These are phyloP conservation scores for Agrochola lota DNA, from an alignment of 2,888 invertebrate species.

Conservation along the genomic window DNA sequence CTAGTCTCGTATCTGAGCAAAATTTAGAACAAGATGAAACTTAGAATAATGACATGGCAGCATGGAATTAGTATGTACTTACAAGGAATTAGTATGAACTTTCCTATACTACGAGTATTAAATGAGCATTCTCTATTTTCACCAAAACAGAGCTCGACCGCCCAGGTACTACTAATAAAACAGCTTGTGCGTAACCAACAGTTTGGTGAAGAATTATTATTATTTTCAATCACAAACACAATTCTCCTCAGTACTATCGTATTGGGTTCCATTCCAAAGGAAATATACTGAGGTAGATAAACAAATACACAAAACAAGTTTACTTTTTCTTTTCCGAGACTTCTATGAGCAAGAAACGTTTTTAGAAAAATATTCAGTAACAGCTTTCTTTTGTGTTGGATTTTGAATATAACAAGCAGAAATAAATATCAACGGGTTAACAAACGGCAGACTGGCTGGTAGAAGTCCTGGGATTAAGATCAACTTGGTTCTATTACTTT, in stretches of 20 bases:
- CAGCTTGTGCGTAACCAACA: background rate
- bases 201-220: conserved; percentile 2
- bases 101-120: too few species aligned
- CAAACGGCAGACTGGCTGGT: background rate
- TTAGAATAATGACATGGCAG: too few species aligned
- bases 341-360: conserved; percentile 40
- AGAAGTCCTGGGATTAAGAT: background rate
- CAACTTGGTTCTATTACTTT: background rate
- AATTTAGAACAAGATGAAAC: too few species aligned
- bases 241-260: conserved; percentile 25
- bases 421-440: background rate
- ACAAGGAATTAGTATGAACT: too few species aligned
- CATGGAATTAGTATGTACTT: too few species aligned
- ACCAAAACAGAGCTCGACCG: too few species aligned
- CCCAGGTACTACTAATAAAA: background rate
- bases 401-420: conserved; percentile 18
- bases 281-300: conserved; percentile 54
- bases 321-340: conserved; percentile 37
- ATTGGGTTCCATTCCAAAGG: conserved; percentile 54
- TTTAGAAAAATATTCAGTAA: conserved; percentile 24
- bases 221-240: conserved; percentile 39
- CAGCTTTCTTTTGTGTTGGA: conserved; percentile 9
- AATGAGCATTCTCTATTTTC: too few species aligned
- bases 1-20: too few species aligned
- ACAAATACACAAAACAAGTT: conserved; percentile 45